Percentiles rank a stretch among this genome's conserved stretches.
These are phyloP conservation scores for Rhingia campestris DNA, from an alignment of 2,888 invertebrate species.

Conservation along the genomic window DNA sequence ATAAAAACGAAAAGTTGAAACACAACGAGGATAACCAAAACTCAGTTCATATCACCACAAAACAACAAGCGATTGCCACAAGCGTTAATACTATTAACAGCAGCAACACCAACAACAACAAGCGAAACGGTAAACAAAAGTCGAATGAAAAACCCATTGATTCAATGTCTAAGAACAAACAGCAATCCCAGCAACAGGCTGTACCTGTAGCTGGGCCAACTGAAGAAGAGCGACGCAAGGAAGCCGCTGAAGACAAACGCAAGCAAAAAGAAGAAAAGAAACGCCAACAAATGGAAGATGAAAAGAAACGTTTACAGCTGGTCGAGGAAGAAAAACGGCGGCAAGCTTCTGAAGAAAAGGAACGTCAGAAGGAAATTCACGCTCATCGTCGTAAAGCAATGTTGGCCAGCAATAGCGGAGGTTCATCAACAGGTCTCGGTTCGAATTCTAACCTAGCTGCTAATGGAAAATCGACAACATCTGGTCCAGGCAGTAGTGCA, in stretches of 20 bases:
- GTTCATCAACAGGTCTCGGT: slow-evolving; percentile 8
- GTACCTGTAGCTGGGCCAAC: slow-evolving; percentile 25
- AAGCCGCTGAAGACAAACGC: slow-evolving; percentile 79
- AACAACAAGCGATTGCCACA: slow-evolving; percentile 22
- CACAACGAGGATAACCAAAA: slow-evolving; percentile 23
- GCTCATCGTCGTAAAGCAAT: slow-evolving; percentile 81
- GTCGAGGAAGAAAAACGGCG: slow-evolving; percentile 80
- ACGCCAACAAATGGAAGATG: slow-evolving; percentile 80
- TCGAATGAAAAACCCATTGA: slow-evolving; percentile 65
- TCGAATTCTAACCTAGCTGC: slow-evolving; percentile 29
- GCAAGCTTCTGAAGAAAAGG: slow-evolving; percentile 80
- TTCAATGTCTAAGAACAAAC: slow-evolving; percentile 53
- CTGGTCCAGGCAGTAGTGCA: slow-evolving; percentile 18
- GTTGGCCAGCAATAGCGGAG: slow-evolving; percentile 58
- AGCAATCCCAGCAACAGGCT: slow-evolving; percentile 45
- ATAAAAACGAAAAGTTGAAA: slow-evolving; percentile 47
- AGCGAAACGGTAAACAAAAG: slow-evolving; percentile 54
- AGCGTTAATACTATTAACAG: not conserved
- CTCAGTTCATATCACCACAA: slow-evolving; percentile 5
- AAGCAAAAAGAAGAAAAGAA: slow-evolving; percentile 80
- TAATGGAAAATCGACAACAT: slow-evolving; percentile 31
- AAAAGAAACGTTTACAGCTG: slow-evolving; percentile 78
- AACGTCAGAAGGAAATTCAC: slow-evolving; percentile 81
- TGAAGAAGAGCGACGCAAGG: slow-evolving; percentile 79
- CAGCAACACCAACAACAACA: slow-evolving; percentile 56